Evolutionary conservation across 37 sponge, comb jelly and placozoan genomes (phyloP).

Genomic region (Amphimedon queenslandica): DNA sequence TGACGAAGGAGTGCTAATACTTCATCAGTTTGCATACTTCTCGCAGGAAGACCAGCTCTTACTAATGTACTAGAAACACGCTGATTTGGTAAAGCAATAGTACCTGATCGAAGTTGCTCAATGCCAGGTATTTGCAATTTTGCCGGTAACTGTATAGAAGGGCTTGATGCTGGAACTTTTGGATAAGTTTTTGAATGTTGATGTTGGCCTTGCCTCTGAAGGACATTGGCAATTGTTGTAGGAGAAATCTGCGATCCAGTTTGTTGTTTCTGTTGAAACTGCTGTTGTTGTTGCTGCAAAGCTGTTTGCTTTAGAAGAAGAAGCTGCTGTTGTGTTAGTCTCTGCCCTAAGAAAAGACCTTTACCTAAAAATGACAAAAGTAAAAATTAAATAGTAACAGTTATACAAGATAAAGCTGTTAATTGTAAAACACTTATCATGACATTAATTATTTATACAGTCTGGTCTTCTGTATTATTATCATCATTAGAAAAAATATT

Average conservation of each 20-base stretch:
- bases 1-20: constrained; percentile 64
- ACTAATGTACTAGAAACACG: constrained; percentile 12
- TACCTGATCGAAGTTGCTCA: constrained; percentile 40
- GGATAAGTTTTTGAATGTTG: not conserved
- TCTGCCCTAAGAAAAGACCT: constrained; percentile 16
- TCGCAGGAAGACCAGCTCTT: constrained; percentile 7
- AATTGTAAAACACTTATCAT: not conserved
- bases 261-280: not conserved
- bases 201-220: not conserved
- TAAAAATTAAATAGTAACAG: no score
- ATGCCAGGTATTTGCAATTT: constrained; percentile 15
- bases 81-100: constrained; percentile 20
- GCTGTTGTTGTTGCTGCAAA: constrained; percentile 1
- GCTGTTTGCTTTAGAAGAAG: constrained; percentile 35
- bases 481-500: no score
- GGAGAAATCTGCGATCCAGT: not conserved
- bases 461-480: not conserved
- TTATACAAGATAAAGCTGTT: no score
- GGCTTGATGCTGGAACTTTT: not conserved
- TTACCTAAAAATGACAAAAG: constrained; percentile 6
- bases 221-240: not conserved
- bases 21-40: constrained; percentile 54
- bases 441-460: not conserved
- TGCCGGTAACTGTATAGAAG: constrained; percentile 24
- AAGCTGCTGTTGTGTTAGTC: constrained; percentile 42